Conservation (phyloP, 2,888 invertebrate species). For the Seladonia tumulorum region DNA sequence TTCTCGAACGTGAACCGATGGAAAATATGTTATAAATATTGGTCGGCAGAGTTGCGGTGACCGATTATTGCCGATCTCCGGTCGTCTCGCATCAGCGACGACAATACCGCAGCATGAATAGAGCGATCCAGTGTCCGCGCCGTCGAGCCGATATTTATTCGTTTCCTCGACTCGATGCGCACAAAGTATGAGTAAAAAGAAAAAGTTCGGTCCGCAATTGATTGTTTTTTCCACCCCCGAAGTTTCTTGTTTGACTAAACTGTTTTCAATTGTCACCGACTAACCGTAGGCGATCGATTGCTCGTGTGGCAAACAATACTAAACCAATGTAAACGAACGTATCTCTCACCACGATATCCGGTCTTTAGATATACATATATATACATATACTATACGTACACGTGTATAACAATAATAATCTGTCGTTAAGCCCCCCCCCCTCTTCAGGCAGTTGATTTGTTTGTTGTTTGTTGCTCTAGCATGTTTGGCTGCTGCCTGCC, state of each 20-base stretch:
- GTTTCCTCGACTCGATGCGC: constrained; percentile 15
- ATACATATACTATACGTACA: neutral
- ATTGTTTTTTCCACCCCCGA: neutral
- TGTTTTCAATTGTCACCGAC: constrained; percentile 62
- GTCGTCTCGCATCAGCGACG: neutral
- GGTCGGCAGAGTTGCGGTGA: neutral
- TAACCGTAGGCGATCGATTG: constrained; percentile 66
- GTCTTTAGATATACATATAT: neutral
- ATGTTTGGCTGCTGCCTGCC: constrained; percentile 83
- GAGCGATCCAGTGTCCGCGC: constrained; percentile 13
- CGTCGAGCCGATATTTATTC: constrained; percentile 16
- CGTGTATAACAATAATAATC: constrained; percentile 56
- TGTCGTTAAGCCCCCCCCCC: constrained; percentile 69
- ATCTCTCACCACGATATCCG: constrained; percentile 19
- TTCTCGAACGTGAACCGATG: neutral
- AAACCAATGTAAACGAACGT: constrained; percentile 48
- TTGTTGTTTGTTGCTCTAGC: constrained; percentile 81
- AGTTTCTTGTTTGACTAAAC: constrained; percentile 56
- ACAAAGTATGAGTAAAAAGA: neutral
- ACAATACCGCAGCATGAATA: neutral
- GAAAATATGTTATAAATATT: neutral
- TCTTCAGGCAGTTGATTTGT: constrained; percentile 73
- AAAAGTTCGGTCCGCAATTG: constrained; percentile 28
- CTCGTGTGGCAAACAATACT: constrained; percentile 64
- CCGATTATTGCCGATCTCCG: neutral